These are phyloP conservation scores for Amblyopsis hoosieri DNA, from an alignment of 2,797 vertebrate species.

Conservation along the genomic window DNA sequence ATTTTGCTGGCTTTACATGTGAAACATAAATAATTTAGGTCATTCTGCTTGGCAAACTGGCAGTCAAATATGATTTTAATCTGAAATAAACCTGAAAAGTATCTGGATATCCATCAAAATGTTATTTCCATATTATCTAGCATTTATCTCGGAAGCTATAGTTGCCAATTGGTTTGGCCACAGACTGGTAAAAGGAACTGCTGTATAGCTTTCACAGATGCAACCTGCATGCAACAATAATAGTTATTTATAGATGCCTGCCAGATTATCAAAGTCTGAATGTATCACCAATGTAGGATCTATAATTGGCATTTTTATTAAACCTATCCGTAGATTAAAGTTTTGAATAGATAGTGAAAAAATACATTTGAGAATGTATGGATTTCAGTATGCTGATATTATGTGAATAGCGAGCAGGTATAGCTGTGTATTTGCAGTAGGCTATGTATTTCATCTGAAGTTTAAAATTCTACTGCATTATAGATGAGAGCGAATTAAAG, in stretches of 20 bases:
- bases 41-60: neutral
- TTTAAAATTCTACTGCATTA: neutral
- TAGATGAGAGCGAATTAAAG: neutral
- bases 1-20: constrained; percentile 7
- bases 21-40: neutral
- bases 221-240: neutral
- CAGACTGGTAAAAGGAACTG: neutral
- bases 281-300: neutral
- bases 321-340: neutral
- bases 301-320: neutral
- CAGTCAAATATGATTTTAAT: constrained; percentile 10
- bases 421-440: neutral
- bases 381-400: no score
- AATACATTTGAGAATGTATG: neutral
- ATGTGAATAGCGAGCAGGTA: neutral
- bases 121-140: constrained; percentile 8
- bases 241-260: neutral
- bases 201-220: neutral
- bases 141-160: constrained; percentile 2
- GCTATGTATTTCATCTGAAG: neutral
- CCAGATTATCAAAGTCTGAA: neutral
- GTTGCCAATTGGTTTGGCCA: constrained; percentile 1
- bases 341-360: neutral
- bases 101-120: neutral
- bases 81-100: neutral